Evolutionary conservation across 2,113 vertebrate species (phyloP).

Genomic region (Psephotus haematonotus): DNA sequence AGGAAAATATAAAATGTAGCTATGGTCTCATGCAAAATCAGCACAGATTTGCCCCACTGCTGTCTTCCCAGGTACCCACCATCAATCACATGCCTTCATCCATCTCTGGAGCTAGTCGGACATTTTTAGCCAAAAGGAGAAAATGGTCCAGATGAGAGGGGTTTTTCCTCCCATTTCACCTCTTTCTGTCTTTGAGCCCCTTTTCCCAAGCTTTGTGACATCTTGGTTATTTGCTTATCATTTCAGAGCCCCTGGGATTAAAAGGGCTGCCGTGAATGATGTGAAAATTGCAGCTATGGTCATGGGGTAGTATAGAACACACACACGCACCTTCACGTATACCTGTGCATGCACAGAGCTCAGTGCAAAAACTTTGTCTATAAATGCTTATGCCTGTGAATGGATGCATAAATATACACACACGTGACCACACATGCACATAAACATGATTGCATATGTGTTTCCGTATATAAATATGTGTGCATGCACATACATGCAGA

Average conservation of each 20-base stretch:
- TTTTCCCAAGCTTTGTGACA: background rate
- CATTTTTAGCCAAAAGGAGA: background rate
- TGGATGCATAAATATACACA: background rate
- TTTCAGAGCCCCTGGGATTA: background rate
- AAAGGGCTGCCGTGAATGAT: background rate
- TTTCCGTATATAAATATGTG: background rate
- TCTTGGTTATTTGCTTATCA: background rate
- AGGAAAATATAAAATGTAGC: background rate
- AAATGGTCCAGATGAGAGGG: background rate
- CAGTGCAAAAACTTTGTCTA: background rate
- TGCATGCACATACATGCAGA: background rate
- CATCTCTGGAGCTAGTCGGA: background rate
- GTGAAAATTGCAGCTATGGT: background rate
- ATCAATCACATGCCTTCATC: background rate
- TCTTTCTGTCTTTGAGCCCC: background rate
- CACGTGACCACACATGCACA: background rate
- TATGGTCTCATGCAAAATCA: background rate
- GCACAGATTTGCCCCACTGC: background rate
- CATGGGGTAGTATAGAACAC: background rate
- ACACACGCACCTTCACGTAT: background rate
- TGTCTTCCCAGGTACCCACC: background rate
- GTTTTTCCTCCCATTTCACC: background rate
- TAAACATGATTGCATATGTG: background rate
- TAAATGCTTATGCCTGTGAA: background rate
- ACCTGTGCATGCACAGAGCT: fast-evolving